Evolutionary conservation across 30 jellyfish, hydroid and myxozoan genomes (phyloP), one percentile per base, ranked within the genome.

Genomic region (Pelagia noctiluca): DNA sequence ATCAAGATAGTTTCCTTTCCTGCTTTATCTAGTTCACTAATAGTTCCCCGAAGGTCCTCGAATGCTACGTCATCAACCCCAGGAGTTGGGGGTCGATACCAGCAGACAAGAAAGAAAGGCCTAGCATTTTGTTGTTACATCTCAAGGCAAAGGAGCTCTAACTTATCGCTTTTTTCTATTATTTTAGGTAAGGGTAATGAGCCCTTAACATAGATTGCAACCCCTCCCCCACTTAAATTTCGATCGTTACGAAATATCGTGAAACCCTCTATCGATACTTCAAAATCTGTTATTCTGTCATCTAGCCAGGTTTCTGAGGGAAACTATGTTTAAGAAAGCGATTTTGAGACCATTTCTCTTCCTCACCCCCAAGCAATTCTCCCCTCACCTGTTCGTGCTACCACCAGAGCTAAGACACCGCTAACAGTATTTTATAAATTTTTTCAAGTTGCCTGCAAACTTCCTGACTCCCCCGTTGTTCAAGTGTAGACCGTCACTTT

Each of bases 11-110:
- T 75, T 75, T 75, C 75, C 1, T 61, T 78, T 57, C 72, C 89
- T 62, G 57, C 88, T 30, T 34, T 54, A 42, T 62, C 69, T 50
- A 54, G 31, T 42, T 57, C 0, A 50, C 80, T 46, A 75, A 78
- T 62, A 53, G 89, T 19, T 37, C 13, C 89, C 61, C 82, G 57
- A 8, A 57, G 89, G 80, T 35, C 35, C 34, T 78, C 89, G 25
- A 78, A 36, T 34, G 89, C 79, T 34, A 57, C 89, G 36, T 62
- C 79, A 63, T 78, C 89, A 75, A 1, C 75, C 86, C 63, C 86
- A 26, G 86, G 26, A 4, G 80, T 60, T 57, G n/a, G 89, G 89
- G 83, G 82, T 46, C 89, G 69, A 78, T 78, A 78, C 70, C 89
- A 78, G 89, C 82, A 60, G 79, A 78, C 82, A 78, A 78, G 61